phyloP scores from a whole-genome alignment of 2,888 invertebrate genomes.

The Siphonodentalium dalli region DNA sequence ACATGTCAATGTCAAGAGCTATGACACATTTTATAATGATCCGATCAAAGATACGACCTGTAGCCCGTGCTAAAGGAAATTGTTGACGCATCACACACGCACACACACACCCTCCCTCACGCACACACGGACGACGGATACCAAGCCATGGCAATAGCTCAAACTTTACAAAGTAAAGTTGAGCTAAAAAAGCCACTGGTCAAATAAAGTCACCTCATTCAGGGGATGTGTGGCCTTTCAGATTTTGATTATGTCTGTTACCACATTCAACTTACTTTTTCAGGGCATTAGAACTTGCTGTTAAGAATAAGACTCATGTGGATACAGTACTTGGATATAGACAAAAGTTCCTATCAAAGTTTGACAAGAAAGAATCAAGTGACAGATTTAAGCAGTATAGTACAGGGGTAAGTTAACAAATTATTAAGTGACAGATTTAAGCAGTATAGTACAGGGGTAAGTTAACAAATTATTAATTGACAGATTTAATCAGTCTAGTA shows the following conservation, averaged over 20 bases:
- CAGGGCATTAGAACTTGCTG: slow-evolving; percentile 78
- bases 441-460: slow-evolving; percentile 63
- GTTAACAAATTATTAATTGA: slow-evolving; percentile 65
- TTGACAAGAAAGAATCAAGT: slow-evolving; percentile 66
- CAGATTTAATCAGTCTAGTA: slow-evolving; percentile 60
- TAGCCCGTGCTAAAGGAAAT: too few species aligned
- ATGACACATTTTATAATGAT: too few species aligned
- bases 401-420: slow-evolving; percentile 61
- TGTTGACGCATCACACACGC: too few species aligned
- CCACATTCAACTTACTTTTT: slow-evolving; percentile 22
- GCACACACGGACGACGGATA: too few species aligned
- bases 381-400: slow-evolving; percentile 61
- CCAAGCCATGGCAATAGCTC: too few species aligned
- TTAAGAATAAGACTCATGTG: slow-evolving; percentile 76
- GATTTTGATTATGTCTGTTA: too few species aligned
- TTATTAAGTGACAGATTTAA: slow-evolving; percentile 65
- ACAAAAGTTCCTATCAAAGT: slow-evolving; percentile 72
- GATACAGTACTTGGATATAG: slow-evolving; percentile 77
- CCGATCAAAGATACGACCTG: too few species aligned
- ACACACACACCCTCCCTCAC: too few species aligned
- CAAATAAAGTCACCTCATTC: neutral
- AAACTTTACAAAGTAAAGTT: too few species aligned
- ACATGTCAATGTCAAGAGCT: too few species aligned
- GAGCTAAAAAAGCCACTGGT: neutral
- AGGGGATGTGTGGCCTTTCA: neutral